A percentile compares a stretch with the other conserved stretches of the same genome.
Evolutionary conservation across 2,797 vertebrate genomes (phyloP).

Genomic region (Helicolenus hilgendorfi): DNA sequence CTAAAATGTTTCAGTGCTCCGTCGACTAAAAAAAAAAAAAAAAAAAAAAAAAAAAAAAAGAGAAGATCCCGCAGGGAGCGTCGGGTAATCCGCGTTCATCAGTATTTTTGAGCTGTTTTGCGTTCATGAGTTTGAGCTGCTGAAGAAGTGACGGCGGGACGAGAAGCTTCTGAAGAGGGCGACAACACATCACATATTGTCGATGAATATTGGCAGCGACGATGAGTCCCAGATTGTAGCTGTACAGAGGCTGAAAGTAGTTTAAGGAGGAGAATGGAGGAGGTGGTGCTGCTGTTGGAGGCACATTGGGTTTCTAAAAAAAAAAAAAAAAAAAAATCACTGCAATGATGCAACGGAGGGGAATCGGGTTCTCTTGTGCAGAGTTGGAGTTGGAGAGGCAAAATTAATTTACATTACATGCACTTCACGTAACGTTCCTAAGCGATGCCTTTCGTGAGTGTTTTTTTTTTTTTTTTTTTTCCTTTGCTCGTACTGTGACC

Average conservation of each 20-base stretch:
- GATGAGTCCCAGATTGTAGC: constrained; percentile 53
- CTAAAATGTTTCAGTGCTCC: constrained; percentile 83
- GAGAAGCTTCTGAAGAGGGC: constrained; percentile 74
- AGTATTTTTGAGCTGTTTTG: constrained; percentile 61
- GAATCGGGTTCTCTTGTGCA: constrained; percentile 88
- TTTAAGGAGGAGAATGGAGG: constrained; percentile 50
- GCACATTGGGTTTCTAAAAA: constrained; percentile 71
- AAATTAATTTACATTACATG: constrained; percentile 91
- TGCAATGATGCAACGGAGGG: constrained; percentile 92
- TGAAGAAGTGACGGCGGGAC: constrained; percentile 82
- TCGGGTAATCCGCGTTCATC: constrained; percentile 43
- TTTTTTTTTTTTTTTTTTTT: constrained; percentile 87
- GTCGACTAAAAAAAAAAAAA: constrained; percentile 66
- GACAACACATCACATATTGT: constrained; percentile 68
- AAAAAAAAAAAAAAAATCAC: constrained; percentile 83
- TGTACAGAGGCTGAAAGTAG: constrained; percentile 28
- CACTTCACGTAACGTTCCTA: constrained; percentile 94
- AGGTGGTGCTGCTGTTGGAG: constrained; percentile 74
- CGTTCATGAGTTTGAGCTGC: constrained; percentile 81
- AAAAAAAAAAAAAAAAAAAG: constrained; percentile 58
- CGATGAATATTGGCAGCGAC: constrained; percentile 46
- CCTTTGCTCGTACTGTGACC: constrained; percentile 90
- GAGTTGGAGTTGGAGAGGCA: constrained; percentile 90
- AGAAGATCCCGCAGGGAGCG: constrained; percentile 33
- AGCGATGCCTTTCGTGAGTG: constrained; percentile 95